A percentile compares a stretch with the other conserved stretches of the same genome.
phyloP scores from a whole-genome alignment of 2,797 vertebrate species.

The Onychomys arenicola region DNA sequence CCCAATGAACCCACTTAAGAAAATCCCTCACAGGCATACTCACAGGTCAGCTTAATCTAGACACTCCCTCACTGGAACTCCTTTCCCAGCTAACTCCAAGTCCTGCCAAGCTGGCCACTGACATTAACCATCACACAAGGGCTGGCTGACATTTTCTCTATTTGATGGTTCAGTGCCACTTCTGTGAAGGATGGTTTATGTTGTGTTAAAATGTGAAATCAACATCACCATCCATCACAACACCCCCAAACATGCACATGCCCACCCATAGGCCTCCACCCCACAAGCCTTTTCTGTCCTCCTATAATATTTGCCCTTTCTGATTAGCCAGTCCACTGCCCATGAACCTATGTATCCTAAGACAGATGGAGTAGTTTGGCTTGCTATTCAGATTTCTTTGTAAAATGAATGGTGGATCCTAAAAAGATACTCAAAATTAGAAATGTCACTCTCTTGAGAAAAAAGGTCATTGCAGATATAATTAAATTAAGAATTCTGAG shows the following conservation, averaged over 20 bases:
- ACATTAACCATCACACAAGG: background rate
- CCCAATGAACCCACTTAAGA: background rate
- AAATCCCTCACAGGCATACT: background rate
- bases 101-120: background rate
- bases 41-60: background rate
- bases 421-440: background rate
- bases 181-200: background rate
- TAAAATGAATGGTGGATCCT: background rate
- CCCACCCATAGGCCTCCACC: background rate
- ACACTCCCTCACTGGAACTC: background rate
- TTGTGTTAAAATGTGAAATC: too few relatives aligned
- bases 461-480: background rate
- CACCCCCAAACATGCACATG: background rate
- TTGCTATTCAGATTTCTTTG: background rate
- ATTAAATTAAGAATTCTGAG: background rate
- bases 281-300: too few relatives aligned
- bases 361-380: background rate
- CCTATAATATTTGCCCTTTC: background rate
- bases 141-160: background rate
- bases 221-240: background rate
- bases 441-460: background rate
- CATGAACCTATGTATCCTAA: background rate
- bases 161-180: background rate
- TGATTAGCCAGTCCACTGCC: background rate
- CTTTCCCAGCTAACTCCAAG: background rate